Evolutionary conservation across 1,140 invertebrate genomes (phyloP).

Genomic region (Ips nitidus): DNA sequence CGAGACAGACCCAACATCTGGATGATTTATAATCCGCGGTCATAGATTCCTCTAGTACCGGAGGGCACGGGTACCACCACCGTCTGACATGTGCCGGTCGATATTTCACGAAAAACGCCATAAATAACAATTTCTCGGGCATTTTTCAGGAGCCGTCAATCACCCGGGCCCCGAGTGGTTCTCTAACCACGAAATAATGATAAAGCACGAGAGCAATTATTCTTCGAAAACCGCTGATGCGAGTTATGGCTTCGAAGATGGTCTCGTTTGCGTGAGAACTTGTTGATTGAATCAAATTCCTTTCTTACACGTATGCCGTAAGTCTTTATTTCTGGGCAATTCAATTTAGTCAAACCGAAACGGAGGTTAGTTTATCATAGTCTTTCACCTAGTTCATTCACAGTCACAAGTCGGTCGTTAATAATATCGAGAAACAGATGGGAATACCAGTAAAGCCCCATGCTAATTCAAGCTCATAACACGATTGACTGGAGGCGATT

Average conservation of each 20-base stretch:
- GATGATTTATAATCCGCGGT: not conserved
- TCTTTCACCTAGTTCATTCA: too few relatives aligned
- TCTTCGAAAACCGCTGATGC: conserved; percentile 16
- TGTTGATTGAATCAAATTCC: conserved; percentile 12
- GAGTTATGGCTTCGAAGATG: conserved; percentile 18
- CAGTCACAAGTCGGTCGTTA: too few relatives aligned
- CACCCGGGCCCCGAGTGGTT: conserved; percentile 1
- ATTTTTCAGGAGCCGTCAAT: conserved; percentile 33
- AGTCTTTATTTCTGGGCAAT: too few relatives aligned
- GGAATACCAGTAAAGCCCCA: not conserved
- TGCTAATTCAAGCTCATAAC: too few relatives aligned
- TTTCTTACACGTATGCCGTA: not conserved
- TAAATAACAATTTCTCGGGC: conserved; percentile 32
- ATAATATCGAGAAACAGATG: not conserved
- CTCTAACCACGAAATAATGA: conserved; percentile 33
- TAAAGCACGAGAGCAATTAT: conserved; percentile 33
- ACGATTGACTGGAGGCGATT: too few relatives aligned
- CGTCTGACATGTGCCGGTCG: conserved; percentile 21
- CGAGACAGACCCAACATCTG: not conserved
- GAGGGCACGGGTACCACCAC: conserved; percentile 1
- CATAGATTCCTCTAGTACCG: not conserved
- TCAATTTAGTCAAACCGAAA: too few relatives aligned
- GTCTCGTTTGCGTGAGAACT: conserved; percentile 22
- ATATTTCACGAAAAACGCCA: conserved; percentile 29
- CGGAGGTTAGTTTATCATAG: too few relatives aligned